Percentiles rank a stretch among this genome's conserved stretches.
These are phyloP conservation scores for Rhingia campestris DNA, from an alignment of 2,888 invertebrate genomes.

Conservation along the genomic window DNA sequence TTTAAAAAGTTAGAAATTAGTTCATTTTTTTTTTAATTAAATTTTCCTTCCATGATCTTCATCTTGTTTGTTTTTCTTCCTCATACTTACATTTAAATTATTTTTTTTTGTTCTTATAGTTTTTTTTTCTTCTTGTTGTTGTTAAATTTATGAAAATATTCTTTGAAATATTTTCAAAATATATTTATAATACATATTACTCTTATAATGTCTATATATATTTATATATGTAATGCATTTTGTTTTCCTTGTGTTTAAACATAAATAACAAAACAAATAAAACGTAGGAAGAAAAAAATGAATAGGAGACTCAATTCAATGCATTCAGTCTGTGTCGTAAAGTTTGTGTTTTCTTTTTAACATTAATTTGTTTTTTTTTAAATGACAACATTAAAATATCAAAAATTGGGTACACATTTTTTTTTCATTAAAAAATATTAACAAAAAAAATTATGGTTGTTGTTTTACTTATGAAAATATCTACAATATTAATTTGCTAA, in stretches of 20 bases:
- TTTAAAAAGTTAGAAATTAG: constrained; percentile 40
- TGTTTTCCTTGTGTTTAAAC: constrained; percentile 1
- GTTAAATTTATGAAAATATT: constrained; percentile 48
- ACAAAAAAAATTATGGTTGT: constrained; percentile 26
- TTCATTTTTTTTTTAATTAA: constrained; percentile 3
- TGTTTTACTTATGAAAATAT: constrained; percentile 60
- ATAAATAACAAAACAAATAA: constrained; percentile 11
- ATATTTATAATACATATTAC: constrained; percentile 46
- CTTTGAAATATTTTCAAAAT: constrained; percentile 43
- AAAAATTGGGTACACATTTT: constrained; percentile 1
- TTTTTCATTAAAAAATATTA: constrained; percentile 40
- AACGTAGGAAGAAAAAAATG: constrained; percentile 40
- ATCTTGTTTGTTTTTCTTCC: not conserved
- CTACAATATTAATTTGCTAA: constrained; percentile 64
- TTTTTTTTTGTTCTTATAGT: constrained; percentile 1
- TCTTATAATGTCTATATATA: constrained; percentile 8
- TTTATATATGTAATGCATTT: constrained; percentile 33
- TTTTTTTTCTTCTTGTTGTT: constrained; percentile 2
- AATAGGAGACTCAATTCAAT: constrained; percentile 49
- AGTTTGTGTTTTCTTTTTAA: constrained; percentile 5
- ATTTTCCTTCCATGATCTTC: not conserved
- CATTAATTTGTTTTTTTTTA: constrained; percentile 21
- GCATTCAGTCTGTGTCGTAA: constrained; percentile 47
- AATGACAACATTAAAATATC: constrained; percentile 24
- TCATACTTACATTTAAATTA: constrained; percentile 30